Conservation (phyloP, 2,797 vertebrate species). For the Echiichthys vipera region DNA sequence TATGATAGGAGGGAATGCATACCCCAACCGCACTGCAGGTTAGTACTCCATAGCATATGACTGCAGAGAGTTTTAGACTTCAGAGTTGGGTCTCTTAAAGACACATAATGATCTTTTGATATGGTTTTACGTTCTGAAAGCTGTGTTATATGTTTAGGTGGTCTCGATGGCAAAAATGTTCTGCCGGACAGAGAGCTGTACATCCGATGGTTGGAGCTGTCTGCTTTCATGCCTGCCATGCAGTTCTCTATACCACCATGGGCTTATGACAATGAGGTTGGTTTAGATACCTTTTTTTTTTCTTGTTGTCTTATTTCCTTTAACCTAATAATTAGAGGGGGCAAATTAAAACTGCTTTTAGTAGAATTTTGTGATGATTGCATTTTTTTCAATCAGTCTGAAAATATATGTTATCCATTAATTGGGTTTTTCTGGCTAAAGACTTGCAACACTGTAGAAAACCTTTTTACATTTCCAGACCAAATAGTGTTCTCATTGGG, state of each 20-base stretch:
- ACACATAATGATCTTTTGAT: background rate
- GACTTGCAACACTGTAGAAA: too few relatives aligned
- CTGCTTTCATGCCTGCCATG: conserved; percentile 96
- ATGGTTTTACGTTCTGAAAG: conserved; percentile 13
- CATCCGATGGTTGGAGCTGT: conserved; percentile 95
- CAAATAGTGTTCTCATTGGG: too few relatives aligned
- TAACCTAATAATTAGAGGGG: background rate
- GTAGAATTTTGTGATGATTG: background rate
- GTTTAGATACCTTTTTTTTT: background rate
- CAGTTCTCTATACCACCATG: conserved; percentile 96
- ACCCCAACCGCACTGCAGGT: conserved; percentile 82
- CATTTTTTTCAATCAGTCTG: background rate
- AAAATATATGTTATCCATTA: too few relatives aligned
- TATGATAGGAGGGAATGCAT: conserved; percentile 91
- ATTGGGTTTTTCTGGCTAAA: too few relatives aligned
- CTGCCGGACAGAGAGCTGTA: conserved; percentile 93
- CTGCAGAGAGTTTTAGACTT: background rate
- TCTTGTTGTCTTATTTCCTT: background rate
- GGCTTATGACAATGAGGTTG: conserved; percentile 90
- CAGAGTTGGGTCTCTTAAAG: background rate
- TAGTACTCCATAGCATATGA: background rate
- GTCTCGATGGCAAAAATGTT: conserved; percentile 39
- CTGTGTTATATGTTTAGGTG: conserved; percentile 38
- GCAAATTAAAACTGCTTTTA: background rate
- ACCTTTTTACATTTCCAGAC: too few relatives aligned